A percentile compares a stretch with the other conserved stretches of the same genome.
Evolutionary conservation across 2,113 vertebrate genomes (phyloP).

Genomic region (Leucoraja erinaceus): DNA sequence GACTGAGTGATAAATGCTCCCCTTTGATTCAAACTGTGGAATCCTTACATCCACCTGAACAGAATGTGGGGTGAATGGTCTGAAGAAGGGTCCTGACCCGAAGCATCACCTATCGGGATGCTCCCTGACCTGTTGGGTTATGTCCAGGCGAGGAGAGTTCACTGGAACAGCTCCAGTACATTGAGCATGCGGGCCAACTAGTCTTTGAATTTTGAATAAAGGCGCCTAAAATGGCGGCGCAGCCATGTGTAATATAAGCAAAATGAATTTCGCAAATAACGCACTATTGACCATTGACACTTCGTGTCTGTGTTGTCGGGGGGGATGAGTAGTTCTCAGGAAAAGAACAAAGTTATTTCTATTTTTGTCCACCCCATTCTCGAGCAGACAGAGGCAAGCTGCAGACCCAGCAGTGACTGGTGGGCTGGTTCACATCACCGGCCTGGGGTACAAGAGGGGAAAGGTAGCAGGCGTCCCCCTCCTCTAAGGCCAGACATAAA

Average conservation of each 20-base stretch:
- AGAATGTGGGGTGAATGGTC: neutral
- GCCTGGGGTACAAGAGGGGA: neutral
- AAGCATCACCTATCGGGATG: too few relatives aligned
- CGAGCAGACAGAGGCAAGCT: neutral
- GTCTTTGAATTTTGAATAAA: too few relatives aligned
- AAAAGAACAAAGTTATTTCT: slow-evolving; percentile 5
- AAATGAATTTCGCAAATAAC: too few relatives aligned
- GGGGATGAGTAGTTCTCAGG: neutral
- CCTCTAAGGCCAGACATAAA: neutral
- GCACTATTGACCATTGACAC: too few relatives aligned
- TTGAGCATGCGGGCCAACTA: too few relatives aligned
- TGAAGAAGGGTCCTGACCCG: too few relatives aligned
- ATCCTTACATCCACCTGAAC: neutral
- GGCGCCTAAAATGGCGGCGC: too few relatives aligned
- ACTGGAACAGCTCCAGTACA: too few relatives aligned
- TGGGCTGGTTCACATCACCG: neutral
- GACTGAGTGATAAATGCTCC: neutral
- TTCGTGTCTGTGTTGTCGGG: too few relatives aligned
- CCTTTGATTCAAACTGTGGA: neutral
- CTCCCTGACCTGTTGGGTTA: too few relatives aligned
- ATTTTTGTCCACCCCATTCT: neutral
- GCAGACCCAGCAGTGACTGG: neutral
- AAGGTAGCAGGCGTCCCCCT: neutral
- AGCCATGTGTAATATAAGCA: too few relatives aligned
- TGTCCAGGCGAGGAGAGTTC: too few relatives aligned